These are phyloP conservation scores for Anneissia japonica DNA, from an alignment of 35 echinoderm and acorn worm species.

Conservation along the genomic window DNA sequence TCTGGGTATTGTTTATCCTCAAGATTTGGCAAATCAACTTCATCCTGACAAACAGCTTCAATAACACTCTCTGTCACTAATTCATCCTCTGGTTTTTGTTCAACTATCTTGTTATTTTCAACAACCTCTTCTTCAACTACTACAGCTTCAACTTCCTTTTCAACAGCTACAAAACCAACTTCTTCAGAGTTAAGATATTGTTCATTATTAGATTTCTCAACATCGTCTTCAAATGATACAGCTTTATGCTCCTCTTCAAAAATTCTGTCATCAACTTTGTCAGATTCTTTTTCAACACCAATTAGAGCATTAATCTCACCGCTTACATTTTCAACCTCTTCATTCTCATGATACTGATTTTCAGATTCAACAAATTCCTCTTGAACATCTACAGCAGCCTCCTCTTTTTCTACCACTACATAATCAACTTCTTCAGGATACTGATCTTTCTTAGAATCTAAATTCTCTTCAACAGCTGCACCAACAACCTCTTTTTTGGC, in stretches of 20 bases:
- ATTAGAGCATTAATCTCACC: too few species aligned
- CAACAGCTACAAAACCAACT: neutral
- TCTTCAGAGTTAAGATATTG: neutral
- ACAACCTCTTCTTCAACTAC: neutral
- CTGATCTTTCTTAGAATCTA: neutral
- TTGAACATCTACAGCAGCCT: neutral
- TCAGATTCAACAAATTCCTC: constrained; percentile 1
- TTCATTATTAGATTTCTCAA: too few species aligned
- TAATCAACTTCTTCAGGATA: neutral
- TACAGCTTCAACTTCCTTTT: constrained; percentile 12
- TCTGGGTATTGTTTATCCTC: constrained; percentile 4
- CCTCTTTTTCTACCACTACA: neutral
- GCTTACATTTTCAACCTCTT: too few species aligned
- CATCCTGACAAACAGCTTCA: constrained; percentile 1
- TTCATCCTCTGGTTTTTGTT: constrained; percentile 1
- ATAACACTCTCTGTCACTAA: neutral
- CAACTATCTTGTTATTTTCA: constrained; percentile 13
- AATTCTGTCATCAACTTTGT: neutral
- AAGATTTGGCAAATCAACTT: constrained; percentile 3
- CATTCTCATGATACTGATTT: too few species aligned
- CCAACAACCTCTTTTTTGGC: neutral
- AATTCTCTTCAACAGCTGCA: neutral
- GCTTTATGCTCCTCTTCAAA: neutral
- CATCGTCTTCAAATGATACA: neutral
- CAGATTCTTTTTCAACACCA: neutral